Evolutionary conservation across 1,140 invertebrate species (phyloP), one percentile per base, ranked within the genome.

Genomic region (Thalassaphorura encarpata): DNA sequence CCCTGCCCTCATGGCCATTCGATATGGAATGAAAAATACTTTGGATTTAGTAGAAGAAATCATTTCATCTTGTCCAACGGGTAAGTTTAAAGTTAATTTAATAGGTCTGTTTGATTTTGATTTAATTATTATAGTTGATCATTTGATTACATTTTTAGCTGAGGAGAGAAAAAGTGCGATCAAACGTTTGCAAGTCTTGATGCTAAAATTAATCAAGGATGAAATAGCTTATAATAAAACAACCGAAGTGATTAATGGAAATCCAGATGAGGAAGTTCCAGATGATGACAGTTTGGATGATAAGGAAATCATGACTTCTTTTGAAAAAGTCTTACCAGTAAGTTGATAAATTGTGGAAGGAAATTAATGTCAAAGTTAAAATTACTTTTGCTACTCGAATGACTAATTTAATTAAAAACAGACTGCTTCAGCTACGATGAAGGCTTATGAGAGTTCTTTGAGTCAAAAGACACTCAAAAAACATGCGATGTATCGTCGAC

Each of bases 191-290:
- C n/a, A n/a, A n/a, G n/a, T n/a, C n/a, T n/a, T n/a, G n/a, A 21
- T 56, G 27, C 24, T 49, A 16, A 29, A 56, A 26, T 21, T 56
- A n/a, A 31, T 56, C 2, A 6, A 31, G 36, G 21, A 19, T 18
- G 54, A 56, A 16, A 15, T 39, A 19, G 29, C 16, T 2, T 56
- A 56, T 42, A 19, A 21, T 5, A 24, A 42, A 24, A 39, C 43
- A 2, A 5, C 18, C 2, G 41, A 43, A 26, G 27, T 56, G 3
- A 36, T 56, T 2, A 46, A 49, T 19, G 3, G 29, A 41, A 24
- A 27, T 28, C 16, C 29, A n/a, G n/a, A n/a, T 5, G 33, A 56
- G 16, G 39, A 33, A 4, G 23, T 56, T 3, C 27, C 28, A n/a
- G 24, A 40, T 3, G 29, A 49, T 5, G 36, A 49, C 24, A 31